Conservation (phyloP, 2,797 vertebrate genomes). For the Leuciscus waleckii region DNA sequence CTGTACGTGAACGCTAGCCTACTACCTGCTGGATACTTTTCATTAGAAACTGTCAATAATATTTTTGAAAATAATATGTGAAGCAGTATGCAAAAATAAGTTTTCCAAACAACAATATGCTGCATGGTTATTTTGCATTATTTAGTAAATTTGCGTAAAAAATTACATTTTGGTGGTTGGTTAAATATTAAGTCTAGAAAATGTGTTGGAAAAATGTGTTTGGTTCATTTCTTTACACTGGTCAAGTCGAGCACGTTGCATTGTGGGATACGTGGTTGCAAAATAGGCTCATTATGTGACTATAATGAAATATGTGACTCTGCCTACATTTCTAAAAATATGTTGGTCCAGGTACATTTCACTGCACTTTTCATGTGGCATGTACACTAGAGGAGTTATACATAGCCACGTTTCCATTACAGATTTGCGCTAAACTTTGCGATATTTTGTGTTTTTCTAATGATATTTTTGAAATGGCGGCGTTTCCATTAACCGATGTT, state of each 20-base stretch:
- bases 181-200: background rate
- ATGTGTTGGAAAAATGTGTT: background rate
- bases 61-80: background rate
- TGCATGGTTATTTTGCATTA: background rate
- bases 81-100: background rate
- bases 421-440: too few species aligned
- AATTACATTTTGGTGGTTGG: background rate
- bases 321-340: background rate
- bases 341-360: background rate
- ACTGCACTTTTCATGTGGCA: background rate
- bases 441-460: too few species aligned
- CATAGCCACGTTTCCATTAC: too few species aligned
- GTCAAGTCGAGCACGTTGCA: background rate
- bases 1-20: slow-evolving; percentile 35
- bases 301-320: background rate
- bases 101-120: background rate
- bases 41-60: background rate
- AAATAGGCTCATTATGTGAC: background rate
- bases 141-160: background rate
- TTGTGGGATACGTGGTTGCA: background rate
- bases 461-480: too few species aligned
- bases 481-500: too few species aligned
- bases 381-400: background rate
- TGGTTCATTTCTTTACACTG: background rate
- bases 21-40: background rate